phyloP scores from a whole-genome alignment of 2,113 vertebrate species.

The Melospiza melodia region DNA sequence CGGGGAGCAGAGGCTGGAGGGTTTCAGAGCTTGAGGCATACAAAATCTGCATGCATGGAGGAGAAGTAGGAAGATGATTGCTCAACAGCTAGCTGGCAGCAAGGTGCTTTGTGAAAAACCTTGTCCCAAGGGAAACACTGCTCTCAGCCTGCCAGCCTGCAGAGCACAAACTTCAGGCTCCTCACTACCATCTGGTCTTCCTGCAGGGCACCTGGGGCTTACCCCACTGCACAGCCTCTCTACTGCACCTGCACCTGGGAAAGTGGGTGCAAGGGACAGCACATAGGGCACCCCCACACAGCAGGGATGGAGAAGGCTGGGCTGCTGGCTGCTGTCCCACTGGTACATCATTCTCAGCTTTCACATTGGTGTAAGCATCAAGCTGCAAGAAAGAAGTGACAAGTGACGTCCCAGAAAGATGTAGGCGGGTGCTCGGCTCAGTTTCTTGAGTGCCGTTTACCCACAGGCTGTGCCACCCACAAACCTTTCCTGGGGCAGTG shows the following conservation, averaged over 20 bases:
- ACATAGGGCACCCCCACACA: neutral
- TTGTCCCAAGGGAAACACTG: neutral
- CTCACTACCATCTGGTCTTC: neutral
- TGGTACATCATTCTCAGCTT: neutral
- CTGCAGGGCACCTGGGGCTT: neutral
- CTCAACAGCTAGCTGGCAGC: constrained; percentile 28
- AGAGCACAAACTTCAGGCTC: neutral
- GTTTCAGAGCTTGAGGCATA: neutral
- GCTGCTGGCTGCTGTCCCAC: neutral
- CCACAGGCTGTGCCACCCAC: constrained; percentile 38
- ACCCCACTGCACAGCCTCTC: neutral
- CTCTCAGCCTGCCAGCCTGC: neutral
- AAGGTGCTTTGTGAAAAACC: constrained; percentile 1
- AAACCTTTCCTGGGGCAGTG: neutral
- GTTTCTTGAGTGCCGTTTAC: constrained; percentile 47
- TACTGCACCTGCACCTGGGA: neutral
- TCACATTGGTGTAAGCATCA: neutral
- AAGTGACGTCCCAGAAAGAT: neutral
- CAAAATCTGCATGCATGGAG: neutral
- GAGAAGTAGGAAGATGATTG: neutral
- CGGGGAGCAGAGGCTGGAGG: neutral
- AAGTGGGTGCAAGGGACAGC: neutral
- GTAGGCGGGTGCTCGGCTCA: constrained; percentile 28
- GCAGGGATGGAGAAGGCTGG: neutral
- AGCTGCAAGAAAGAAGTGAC: neutral